Base-by-base conservation (phyloP, 2,113 vertebrate genomes). In the Labrus mixtus region DNA sequence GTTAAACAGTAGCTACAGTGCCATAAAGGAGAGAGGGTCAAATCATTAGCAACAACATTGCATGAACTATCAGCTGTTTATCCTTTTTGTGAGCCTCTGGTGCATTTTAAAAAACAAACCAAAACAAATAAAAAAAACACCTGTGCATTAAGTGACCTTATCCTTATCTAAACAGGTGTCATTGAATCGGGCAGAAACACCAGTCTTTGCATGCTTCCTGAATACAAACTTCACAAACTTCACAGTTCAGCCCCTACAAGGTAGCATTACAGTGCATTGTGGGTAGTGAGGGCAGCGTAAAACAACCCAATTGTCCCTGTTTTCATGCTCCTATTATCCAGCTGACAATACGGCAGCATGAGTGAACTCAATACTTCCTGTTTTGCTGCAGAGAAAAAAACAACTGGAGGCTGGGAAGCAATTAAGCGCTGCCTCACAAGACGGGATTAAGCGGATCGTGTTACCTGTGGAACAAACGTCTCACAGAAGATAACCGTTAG, bases 361-460 rank as follows among this genome's bases (percentile, higher is more conserved):
- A 83, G 72, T 37, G 73, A 91, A 84, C 69, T 81, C 64, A 86
- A 87, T 90, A 85, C 79, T 81, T 81, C 57, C 62, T 4, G 36
- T 82, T 89, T 88, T 83, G 79, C 74, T 87, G 73, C 16, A 76
- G 75, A 1, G 15, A 17, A 63, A 82, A 82, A 76, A 62, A 61
- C 72, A 66, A 55, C 82, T 58, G 22, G 22, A 68, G 80, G 74
- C 81, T 84, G 81, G 78, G 76, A 90, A 77, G 73, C 82, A 81
- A 89, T 83, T 83, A 89, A 83, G 79, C 12, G n/a, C 76, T 46
- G 58, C 82, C 81, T 83, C 78, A 82, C 66, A 70, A 75, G 69
- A 73, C 36, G 8, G 72, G 87, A 90, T 86, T 86, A 80, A 76
- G 78, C 29, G 48, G 60, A 62, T 93, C 82, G 33, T 37, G 50